Base-by-base conservation (phyloP, 2,797 vertebrate genomes). In the Betta splendens region DNA sequence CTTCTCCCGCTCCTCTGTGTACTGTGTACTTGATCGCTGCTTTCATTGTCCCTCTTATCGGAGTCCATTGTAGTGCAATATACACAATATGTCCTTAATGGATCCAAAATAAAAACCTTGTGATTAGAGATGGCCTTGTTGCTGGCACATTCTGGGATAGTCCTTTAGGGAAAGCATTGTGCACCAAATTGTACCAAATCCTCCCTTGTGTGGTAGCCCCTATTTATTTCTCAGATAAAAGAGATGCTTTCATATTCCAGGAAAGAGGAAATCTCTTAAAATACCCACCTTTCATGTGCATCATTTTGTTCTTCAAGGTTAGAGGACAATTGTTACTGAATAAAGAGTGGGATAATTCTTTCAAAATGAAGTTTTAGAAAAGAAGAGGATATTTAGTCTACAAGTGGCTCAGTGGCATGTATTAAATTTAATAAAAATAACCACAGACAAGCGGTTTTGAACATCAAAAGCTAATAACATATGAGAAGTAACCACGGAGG, bases 111-210 rank as follows among this genome's bases (percentile, higher is more conserved):
- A 64, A 62, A 77, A 65, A 53, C 56, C 26, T 51, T 61, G 52
- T 72, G 76, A 77, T 75, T 83, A 62, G 75, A 66, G 55, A 59
- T 64, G 81, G 66, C 81, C 84, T 81, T 76, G 65, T 75, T 71
- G 52, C 73, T 56, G 39, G 53, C 51, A 60, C 49, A 4, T 65
- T 16, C 20, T 29, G 38, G 65, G 60, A 65, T 17, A 65, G 71
- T 72, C 69, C 75, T 79, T 67, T 65, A 69, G 75, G 52, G 50
- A 48, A 65, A 39, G 55, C 48, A 67, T 57, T 57, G 45, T 63
- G 70, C 32, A 71, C 57, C 60, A 81, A 73, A 73, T 50, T 64
- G 46, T 66, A 69, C 70, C 65, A 65, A 61, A 51, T 38, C 43
- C 9, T 64, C 79, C 63, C 56, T 40, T 61, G 64, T 76, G 57